Evolutionary conservation across 1,140 invertebrate genomes (phyloP), one percentile per base, ranked within the genome.

Genomic region (Plutomurus gul): DNA sequence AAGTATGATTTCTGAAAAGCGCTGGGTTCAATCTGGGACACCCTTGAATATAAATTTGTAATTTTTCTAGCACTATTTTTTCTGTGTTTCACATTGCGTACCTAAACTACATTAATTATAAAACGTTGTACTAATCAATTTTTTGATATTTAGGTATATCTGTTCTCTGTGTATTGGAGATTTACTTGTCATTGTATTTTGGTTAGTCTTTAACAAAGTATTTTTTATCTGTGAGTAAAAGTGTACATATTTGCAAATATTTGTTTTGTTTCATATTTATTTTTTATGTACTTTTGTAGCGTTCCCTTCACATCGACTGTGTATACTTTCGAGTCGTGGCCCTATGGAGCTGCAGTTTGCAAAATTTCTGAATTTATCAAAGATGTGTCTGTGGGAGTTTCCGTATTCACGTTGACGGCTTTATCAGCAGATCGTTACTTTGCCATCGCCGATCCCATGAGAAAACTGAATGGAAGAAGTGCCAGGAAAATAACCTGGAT

Each of bases 351-450:
- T 27, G 79, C 90, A 4, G 87, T 94, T 0, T 96, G 94, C 86
- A 93, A 92, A 83, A 87, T 94, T 2, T 93, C 92, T 1, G 95
- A 96, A 86, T 95, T 91, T 76, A 91, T 93, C 18, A 95, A 96
- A 85, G 95, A 96, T 85, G 89, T 97, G 76, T 96, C 94, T 18
- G 93, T 97, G 47, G 95, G 95, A 0, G 95, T 98, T 0, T 96
- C 95, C 0, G 94, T 97, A 4, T 97, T 97, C 85, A 97, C 95
- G 0, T 87, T 98, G 47, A 96, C 94, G 0, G 95, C 95, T 0
- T 88, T 98, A 0, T 95, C 95, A 37, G 94, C 92, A 7, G 96
- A 98, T 85, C 90, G 96, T 40, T 96, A 93, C 85, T 92, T 93
- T 84, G 94, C 94, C 13, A 96, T 96, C 80, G 94, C 95, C 0